phyloP scores from a whole-genome alignment of 2,888 invertebrate species.

The Dichetophora obliterata region DNA sequence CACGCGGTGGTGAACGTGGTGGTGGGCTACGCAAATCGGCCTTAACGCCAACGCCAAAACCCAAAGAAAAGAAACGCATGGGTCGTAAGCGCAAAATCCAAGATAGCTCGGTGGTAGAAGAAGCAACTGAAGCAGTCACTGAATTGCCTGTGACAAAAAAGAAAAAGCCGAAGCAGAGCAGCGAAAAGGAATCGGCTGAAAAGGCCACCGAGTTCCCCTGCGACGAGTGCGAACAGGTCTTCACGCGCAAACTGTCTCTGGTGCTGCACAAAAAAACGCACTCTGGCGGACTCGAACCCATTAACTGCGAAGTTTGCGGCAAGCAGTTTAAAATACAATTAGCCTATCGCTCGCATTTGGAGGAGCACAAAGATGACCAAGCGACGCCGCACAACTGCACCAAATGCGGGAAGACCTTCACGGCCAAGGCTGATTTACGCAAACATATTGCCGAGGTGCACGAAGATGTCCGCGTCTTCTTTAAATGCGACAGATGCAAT shows the following conservation, averaged over 20 bases:
- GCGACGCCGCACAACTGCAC: conserved; percentile 52
- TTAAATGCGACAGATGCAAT: conserved; percentile 66
- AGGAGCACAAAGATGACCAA: conserved; percentile 65
- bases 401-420: conserved; percentile 60
- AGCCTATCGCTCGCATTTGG: conserved; percentile 69
- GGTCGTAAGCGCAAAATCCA: conserved; percentile 5
- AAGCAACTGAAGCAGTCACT: conserved; percentile 49
- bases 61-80: conserved; percentile 41
- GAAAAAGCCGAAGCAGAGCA: conserved; percentile 44
- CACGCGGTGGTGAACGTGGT: conserved; percentile 52
- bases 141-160: conserved; percentile 40
- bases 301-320: conserved; percentile 68
- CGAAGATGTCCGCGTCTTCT: conserved; percentile 57
- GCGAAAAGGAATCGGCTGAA: conserved; percentile 40
- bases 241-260: conserved; percentile 71
- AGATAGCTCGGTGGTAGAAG: conserved; percentile 39
- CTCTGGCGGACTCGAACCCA: conserved; percentile 62
- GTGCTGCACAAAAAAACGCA: conserved; percentile 72
- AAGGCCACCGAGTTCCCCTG: conserved; percentile 54
- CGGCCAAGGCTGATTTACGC: conserved; percentile 62
- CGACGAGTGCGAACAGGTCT: conserved; percentile 70
- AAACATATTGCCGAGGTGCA: conserved; percentile 66
- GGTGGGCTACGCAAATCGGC: conserved; percentile 48
- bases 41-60: conserved; percentile 38
- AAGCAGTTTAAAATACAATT: conserved; percentile 69